These are phyloP conservation scores for Mycalesis mineus DNA, from an alignment of 2,888 invertebrate species.

Conservation along the genomic window DNA sequence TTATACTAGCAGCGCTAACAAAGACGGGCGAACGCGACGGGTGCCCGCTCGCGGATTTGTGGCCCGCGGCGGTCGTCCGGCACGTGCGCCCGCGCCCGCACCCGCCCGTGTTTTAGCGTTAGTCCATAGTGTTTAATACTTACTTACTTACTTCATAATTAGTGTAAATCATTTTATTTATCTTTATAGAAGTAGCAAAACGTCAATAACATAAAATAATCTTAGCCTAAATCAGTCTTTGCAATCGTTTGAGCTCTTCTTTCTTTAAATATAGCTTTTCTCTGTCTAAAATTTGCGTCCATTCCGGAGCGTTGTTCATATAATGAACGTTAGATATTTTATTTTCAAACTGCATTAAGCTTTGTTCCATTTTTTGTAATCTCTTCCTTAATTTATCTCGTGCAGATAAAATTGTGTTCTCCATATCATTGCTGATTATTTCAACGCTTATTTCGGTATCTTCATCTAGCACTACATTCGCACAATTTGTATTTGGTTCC, in stretches of 20 bases:
- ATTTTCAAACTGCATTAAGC: slow-evolving; percentile 47
- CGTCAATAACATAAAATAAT: background rate
- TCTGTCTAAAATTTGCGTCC: slow-evolving; percentile 43
- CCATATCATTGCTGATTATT: slow-evolving; percentile 46
- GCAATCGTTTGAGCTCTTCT: slow-evolving; percentile 51
- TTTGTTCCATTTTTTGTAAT: slow-evolving; percentile 50
- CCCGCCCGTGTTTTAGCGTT: no score
- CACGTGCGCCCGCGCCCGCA: no score
- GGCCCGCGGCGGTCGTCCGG: no score
- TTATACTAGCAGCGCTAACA: no score
- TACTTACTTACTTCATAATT: no score
- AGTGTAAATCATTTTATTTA: no score
- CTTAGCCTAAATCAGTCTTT: slow-evolving; percentile 44
- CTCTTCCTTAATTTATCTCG: slow-evolving; percentile 49
- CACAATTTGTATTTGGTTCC: slow-evolving; percentile 38
- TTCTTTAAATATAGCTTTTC: slow-evolving; percentile 48
- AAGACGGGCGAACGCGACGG: no score
- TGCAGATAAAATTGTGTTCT: slow-evolving; percentile 44
- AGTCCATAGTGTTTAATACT: no score
- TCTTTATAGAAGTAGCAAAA: no score
- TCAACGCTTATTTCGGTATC: slow-evolving; percentile 54
- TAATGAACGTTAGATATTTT: slow-evolving; percentile 46
- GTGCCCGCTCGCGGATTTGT: no score
- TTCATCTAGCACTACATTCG: slow-evolving; percentile 45
- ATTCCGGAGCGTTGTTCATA: slow-evolving; percentile 41